phyloP scores from a whole-genome alignment of 1,140 invertebrate species.

The Neomicropteryx cornuta region DNA sequence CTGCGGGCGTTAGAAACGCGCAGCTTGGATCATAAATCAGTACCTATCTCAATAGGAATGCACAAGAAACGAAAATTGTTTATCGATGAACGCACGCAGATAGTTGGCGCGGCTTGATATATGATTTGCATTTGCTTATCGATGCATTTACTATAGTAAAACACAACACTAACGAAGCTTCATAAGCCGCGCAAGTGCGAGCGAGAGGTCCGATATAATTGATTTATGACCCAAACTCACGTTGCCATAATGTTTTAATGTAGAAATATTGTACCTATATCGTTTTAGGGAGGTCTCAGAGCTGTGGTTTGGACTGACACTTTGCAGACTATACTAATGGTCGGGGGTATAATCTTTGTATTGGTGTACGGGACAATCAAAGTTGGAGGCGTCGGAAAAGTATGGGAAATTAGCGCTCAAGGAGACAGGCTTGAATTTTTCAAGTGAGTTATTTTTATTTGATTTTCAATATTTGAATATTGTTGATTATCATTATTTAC shows the following conservation, averaged over 20 bases:
- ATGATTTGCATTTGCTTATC: no score
- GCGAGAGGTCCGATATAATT: neutral
- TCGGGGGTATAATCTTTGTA: conserved; percentile 58
- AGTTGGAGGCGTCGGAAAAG: conserved; percentile 45
- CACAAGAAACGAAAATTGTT: no score
- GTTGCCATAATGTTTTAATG: neutral
- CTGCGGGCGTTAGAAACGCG: no score
- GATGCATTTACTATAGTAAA: no score
- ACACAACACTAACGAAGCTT: no score
- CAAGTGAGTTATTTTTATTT: conserved; percentile 31
- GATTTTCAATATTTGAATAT: neutral
- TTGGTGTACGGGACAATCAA: conserved; percentile 49
- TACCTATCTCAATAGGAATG: no score
- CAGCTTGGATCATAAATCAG: no score
- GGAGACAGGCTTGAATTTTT: conserved; percentile 46
- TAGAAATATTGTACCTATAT: conserved; percentile 3
- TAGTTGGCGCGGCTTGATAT: no score
- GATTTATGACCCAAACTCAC: neutral
- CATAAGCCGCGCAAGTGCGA: no score
- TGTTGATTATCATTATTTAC: neutral
- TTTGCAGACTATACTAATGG: conserved; percentile 57
- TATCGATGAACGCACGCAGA: no score
- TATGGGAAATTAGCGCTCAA: conserved; percentile 33
- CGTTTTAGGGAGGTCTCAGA: conserved; percentile 41
- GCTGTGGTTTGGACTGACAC: conserved; percentile 69